phyloP scores from a whole-genome alignment of 2,888 invertebrate species.

The Xanthorhoe spadicearia region DNA sequence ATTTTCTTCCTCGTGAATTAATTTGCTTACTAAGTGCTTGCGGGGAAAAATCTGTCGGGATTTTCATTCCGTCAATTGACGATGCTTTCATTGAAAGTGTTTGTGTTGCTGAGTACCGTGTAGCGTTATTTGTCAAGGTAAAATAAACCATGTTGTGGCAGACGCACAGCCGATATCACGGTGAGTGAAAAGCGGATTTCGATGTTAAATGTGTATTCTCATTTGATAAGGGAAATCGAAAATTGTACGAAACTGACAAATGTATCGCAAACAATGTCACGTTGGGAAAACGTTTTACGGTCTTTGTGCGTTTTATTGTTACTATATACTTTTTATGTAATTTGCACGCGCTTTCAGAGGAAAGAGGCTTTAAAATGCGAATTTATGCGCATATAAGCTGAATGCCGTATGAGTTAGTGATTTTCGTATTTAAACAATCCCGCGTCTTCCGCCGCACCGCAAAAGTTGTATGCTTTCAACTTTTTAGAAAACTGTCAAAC shows the following conservation, averaged over 20 bases:
- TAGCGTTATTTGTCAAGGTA: slow-evolving; percentile 11
- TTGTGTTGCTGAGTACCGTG: slow-evolving; percentile 57
- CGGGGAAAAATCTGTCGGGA: slow-evolving; percentile 59
- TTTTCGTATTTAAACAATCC: slow-evolving; percentile 22
- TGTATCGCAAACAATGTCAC: slow-evolving; percentile 24
- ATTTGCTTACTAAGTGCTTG: slow-evolving; percentile 73
- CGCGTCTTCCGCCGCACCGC: slow-evolving; percentile 22
- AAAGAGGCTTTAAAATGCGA: slow-evolving; percentile 20
- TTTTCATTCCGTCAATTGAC: slow-evolving; percentile 62
- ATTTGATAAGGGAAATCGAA: slow-evolving; percentile 35
- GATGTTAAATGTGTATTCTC: slow-evolving; percentile 43
- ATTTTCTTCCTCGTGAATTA: slow-evolving; percentile 66
- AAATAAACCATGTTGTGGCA: slow-evolving; percentile 8
- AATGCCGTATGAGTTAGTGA: not conserved
- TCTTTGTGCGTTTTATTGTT: slow-evolving; percentile 17
- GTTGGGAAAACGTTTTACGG: slow-evolving; percentile 23
- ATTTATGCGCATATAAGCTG: slow-evolving; percentile 14
- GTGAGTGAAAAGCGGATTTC: slow-evolving; percentile 45
- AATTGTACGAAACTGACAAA: slow-evolving; percentile 39
- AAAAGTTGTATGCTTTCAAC: slow-evolving; percentile 32
- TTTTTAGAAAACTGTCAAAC: slow-evolving; percentile 33
- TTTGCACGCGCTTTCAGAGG: slow-evolving; percentile 8
- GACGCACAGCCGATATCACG: slow-evolving; percentile 40
- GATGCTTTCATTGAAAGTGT: slow-evolving; percentile 60
- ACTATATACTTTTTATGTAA: slow-evolving; percentile 13